Percentiles rank a stretch among this genome's conserved stretches.
These are phyloP conservation scores for Chondrosia reniformis DNA, from an alignment of 37 sponge, comb jelly and placozoan species.

Conservation along the genomic window DNA sequence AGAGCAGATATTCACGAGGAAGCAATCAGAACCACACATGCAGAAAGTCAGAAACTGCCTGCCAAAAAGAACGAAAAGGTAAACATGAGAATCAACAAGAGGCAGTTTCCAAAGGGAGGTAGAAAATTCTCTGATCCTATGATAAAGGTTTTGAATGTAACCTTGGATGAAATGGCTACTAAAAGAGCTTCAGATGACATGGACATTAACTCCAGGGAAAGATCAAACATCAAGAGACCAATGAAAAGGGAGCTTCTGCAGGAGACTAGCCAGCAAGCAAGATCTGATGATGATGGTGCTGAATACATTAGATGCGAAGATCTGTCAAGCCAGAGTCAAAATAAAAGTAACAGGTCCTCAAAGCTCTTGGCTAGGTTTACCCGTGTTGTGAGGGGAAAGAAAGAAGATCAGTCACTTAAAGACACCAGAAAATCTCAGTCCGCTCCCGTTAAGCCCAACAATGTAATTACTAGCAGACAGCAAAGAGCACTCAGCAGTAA, in stretches of 20 bases:
- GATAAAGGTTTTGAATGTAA: constrained; percentile 2
- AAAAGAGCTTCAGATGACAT: background rate
- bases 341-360: background rate
- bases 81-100: background rate
- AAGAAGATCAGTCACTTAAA: background rate
- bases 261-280: too few species aligned
- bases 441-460: background rate
- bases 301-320: too few species aligned
- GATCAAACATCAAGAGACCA: background rate
- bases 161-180: constrained; percentile 3
- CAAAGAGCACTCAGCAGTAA: too few species aligned
- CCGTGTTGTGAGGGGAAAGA: constrained; percentile 11
- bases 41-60: too few species aligned
- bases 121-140: constrained; percentile 8
- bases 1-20: background rate
- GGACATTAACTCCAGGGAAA: background rate
- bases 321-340: background rate
- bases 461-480: background rate
- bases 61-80: background rate
- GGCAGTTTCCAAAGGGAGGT: background rate
- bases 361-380: background rate
- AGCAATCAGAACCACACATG: too few species aligned
- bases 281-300: too few species aligned
- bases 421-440: background rate
- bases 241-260: background rate